Conservation (phyloP, 2,888 invertebrate genomes). For the Lasius fuliginosus region DNA sequence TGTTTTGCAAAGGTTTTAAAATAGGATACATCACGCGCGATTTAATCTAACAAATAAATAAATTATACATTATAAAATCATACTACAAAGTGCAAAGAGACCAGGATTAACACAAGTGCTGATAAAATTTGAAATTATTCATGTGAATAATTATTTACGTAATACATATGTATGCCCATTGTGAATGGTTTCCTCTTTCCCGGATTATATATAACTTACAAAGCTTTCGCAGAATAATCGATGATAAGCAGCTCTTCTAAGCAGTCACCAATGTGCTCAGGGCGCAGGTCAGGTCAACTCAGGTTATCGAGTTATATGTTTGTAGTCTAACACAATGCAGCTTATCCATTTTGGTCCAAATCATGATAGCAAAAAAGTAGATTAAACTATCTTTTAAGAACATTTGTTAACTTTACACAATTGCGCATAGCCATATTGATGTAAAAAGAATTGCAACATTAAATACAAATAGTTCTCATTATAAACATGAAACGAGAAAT, state of each 20-base stretch:
- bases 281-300: conserved; percentile 76
- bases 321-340: conserved; percentile 67
- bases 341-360: conserved; percentile 68
- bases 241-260: conserved; percentile 78
- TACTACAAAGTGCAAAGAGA: conserved; percentile 37
- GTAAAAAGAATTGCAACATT: neutral
- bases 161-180: conserved; percentile 12
- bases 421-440: neutral
- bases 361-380: conserved; percentile 13
- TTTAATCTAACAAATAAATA: conserved; percentile 24
- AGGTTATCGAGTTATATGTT: conserved; percentile 70
- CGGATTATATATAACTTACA: conserved; percentile 78
- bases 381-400: neutral
- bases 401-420: neutral
- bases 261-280: conserved; percentile 80
- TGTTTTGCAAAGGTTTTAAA: conserved; percentile 24
- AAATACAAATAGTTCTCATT: neutral
- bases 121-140: conserved; percentile 16
- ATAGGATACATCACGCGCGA: neutral
- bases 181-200: conserved; percentile 29
- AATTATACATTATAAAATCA: conserved; percentile 7
- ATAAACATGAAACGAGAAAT: neutral
- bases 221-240: conserved; percentile 81
- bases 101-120: conserved; percentile 20
- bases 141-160: conserved; percentile 15